phyloP scores from a whole-genome alignment of 2,113 vertebrate species.

The Hucho hucho region DNA sequence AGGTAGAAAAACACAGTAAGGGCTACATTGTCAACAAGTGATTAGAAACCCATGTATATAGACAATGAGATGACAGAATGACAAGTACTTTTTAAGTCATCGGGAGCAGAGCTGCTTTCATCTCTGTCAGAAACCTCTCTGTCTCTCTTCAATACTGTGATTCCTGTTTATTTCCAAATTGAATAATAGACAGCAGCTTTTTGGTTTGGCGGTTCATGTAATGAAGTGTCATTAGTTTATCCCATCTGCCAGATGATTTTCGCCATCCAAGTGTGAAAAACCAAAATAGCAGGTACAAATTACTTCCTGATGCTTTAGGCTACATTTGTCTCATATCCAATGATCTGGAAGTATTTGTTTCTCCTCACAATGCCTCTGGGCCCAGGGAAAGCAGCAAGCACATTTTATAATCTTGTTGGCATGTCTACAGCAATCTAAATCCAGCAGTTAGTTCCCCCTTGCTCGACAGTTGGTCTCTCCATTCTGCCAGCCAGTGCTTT shows the following conservation, averaged over 20 bases:
- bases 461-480: constrained; percentile 28
- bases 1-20: no score
- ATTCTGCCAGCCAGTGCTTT: no score
- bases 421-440: constrained; percentile 27
- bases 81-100: no score
- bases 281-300: constrained; percentile 54
- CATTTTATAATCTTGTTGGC: constrained; percentile 38
- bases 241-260: constrained; percentile 46
- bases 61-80: no score
- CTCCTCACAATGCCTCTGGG: constrained; percentile 32
- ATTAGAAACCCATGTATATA: no score
- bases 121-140: no score
- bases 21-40: no score
- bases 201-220: constrained; percentile 37
- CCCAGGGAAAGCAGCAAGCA: constrained; percentile 12
- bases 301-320: constrained; percentile 45
- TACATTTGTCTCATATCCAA: constrained; percentile 39
- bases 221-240: constrained; percentile 50
- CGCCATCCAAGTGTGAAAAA: constrained; percentile 49
- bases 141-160: no score
- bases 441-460: constrained; percentile 29
- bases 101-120: no score
- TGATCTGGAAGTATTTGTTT: constrained; percentile 40
- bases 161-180: neutral
- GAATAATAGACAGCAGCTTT: constrained; percentile 29